Conservation (phyloP, 23 tunicate species). For the Trididemnum miniatum region DNA sequence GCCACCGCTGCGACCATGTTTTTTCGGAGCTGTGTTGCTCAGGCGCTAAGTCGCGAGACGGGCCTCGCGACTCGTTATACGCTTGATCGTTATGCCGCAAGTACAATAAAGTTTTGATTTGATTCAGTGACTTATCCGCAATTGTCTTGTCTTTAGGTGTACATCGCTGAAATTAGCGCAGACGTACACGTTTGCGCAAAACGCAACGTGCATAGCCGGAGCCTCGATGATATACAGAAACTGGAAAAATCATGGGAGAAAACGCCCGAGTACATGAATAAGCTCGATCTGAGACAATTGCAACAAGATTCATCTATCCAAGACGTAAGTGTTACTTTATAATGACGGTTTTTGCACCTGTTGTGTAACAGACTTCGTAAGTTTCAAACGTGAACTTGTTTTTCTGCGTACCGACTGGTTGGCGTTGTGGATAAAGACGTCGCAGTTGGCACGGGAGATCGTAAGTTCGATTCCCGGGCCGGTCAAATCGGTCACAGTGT, state of each 20-base stretch:
- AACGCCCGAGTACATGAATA: constrained; percentile 81
- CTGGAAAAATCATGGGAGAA: constrained; percentile 66
- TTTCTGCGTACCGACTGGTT: too few species aligned
- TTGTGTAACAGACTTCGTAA: too few species aligned
- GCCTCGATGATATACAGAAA: constrained; percentile 58
- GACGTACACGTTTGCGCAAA: constrained; percentile 71
- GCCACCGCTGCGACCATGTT: background rate
- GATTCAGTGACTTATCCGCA: background rate
- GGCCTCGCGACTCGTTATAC: background rate
- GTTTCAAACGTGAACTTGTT: too few species aligned
- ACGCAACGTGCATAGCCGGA: constrained; percentile 70
- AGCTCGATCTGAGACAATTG: constrained; percentile 64
- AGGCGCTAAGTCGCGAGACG: background rate
- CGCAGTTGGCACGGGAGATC: too few species aligned
- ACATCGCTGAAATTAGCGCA: constrained; percentile 60
- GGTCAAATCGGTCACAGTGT: too few species aligned
- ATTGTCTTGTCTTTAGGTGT: constrained; percentile 37
- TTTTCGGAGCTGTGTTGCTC: background rate
- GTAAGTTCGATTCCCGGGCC: too few species aligned
- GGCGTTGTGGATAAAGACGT: too few species aligned
- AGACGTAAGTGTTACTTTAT: constrained; percentile 65
- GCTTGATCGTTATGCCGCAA: background rate
- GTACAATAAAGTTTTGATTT: background rate
- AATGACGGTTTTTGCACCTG: too few species aligned
- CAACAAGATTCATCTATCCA: constrained; percentile 75